These are phyloP conservation scores for Zoanthus sansibaricus DNA, from an alignment of 92 coral and sea anemone species.

Conservation along the genomic window DNA sequence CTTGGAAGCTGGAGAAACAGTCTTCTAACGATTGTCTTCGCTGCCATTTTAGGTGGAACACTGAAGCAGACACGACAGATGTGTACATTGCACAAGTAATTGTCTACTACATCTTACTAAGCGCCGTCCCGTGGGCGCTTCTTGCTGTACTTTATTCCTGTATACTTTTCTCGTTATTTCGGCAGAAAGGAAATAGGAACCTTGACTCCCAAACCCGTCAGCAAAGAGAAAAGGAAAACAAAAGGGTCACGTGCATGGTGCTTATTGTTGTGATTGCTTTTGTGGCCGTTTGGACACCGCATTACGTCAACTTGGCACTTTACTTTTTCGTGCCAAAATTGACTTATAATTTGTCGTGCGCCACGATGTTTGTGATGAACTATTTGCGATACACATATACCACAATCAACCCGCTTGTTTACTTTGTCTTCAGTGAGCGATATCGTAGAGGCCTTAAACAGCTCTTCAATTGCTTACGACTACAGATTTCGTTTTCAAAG, in stretches of 20 bases:
- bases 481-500: background rate
- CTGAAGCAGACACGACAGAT: background rate
- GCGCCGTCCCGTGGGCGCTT: constrained; percentile 20
- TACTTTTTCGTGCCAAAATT: constrained; percentile 13
- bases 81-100: constrained; percentile 20
- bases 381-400: constrained; percentile 32
- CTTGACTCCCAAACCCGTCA: constrained; percentile 8
- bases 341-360: background rate
- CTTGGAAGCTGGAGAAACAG: background rate
- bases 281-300: constrained; percentile 24
- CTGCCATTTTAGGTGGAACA: constrained; percentile 21
- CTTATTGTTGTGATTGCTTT: constrained; percentile 5
- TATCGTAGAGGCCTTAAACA: constrained; percentile 10
- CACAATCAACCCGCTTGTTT: constrained; percentile 29
- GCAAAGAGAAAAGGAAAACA: constrained; percentile 22
- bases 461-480: background rate
- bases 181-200: constrained; percentile 19
- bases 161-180: constrained; percentile 20
- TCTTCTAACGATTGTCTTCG: background rate
- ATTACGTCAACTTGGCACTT: background rate
- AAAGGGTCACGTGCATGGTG: constrained; percentile 30
- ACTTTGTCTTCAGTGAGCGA: constrained; percentile 39
- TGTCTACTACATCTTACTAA: constrained; percentile 18
- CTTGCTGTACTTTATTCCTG: constrained; percentile 19
- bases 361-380: background rate